Base-by-base conservation (phyloP, 2,888 invertebrate species). In the Papilio gigon region DNA sequence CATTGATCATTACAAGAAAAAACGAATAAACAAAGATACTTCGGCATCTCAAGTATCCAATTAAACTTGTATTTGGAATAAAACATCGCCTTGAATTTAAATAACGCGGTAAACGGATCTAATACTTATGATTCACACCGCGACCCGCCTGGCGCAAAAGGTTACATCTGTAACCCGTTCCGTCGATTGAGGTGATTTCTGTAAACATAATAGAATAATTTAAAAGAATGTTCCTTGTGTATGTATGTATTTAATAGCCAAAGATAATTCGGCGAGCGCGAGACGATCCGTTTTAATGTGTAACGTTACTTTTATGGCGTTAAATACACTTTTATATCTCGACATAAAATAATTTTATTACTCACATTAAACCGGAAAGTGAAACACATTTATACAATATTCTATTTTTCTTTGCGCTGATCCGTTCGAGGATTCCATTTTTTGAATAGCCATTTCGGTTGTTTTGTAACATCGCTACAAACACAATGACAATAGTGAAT, bases 241-340 rank as follows among this genome's bases (percentile, higher is more conserved):
- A 53, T n/a, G 53, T n/a, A n/a, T 30, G 30, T 53, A 30, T 30
- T 53, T 53, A 53, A 53, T 53, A 30, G 53, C 53, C 30, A 53
- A n/a, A 30, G 53, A 53, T 53, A 53, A 53, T 53, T 53, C 53
- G 53, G 53, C 27, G 30, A 25, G 27, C 17, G 20, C 58, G 58
- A 59, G 58, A 59, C 35, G 58, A 35, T 59, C 20, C 58, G 35
- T 59, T 33, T 59, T 59, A 35, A 33, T 35, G 58, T 59, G 35
- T 59, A 35, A 35, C 6, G 35, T 12, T 59, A 35, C 35, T 35
- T 59, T 59, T 22, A 35, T 35, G 11, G 35, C 58, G 58, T 35
- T 35, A 59, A 59, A 59, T 59, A 59, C 35, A 59, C 35, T 59
- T 59, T 59, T 59, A 59, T 59, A 59, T 59, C 58, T 35, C 35